Percentiles rank a stretch among this genome's conserved stretches.
These are phyloP conservation scores for Microcebus tavaratra DNA, from an alignment of 2,113 vertebrate species.

Conservation along the genomic window DNA sequence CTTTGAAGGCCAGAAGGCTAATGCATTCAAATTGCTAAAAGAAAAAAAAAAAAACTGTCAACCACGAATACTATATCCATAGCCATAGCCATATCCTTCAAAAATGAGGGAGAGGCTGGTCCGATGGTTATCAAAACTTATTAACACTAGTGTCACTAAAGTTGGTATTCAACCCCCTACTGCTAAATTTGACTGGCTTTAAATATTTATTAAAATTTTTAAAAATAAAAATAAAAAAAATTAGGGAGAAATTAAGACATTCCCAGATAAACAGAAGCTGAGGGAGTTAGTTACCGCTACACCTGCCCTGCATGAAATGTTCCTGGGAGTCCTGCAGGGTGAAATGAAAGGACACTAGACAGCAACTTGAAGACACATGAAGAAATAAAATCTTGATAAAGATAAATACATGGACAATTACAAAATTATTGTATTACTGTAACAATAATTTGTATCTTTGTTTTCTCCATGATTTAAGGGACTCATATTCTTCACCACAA, in stretches of 20 bases:
- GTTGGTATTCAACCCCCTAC: no score
- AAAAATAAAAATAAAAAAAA: not conserved
- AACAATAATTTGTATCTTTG: not conserved
- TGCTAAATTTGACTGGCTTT: no score
- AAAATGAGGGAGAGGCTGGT: not conserved
- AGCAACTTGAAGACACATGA: not conserved
- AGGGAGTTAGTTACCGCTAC: not conserved
- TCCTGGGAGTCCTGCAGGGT: not conserved
- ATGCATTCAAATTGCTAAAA: not conserved
- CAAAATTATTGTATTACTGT: not conserved
- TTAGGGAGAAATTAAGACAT: not conserved
- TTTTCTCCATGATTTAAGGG: not conserved
- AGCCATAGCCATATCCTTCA: not conserved
- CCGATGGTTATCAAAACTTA: no score
- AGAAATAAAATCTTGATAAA: not conserved
- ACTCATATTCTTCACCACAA: not conserved
- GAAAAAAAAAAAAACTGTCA: not conserved
- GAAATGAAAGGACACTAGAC: not conserved
- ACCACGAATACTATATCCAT: not conserved
- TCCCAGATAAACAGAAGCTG: not conserved
- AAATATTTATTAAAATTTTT: no score
- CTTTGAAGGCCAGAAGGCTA: not conserved
- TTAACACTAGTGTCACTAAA: no score
- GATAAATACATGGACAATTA: not conserved
- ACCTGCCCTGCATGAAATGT: not conserved